Evolutionary conservation across 2,113 vertebrate genomes (phyloP), one percentile per base, ranked within the genome.

Genomic region (Balaeniceps rex): DNA sequence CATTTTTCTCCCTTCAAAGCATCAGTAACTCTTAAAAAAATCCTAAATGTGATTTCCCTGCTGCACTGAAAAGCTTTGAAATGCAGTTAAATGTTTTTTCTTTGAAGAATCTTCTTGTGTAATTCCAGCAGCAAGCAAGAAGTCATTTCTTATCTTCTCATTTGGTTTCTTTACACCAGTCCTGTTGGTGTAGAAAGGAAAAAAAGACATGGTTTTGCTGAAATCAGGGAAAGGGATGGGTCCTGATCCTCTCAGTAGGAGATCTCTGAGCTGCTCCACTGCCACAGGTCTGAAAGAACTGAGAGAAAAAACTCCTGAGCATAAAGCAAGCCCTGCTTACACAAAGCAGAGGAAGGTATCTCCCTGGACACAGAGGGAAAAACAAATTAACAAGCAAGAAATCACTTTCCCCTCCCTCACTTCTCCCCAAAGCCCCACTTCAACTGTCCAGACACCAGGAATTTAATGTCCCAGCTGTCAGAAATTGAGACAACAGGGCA

Each of bases 321-420:
- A 57, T 57, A 91, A 85, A 87, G 70, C 63, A 47, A 87, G 46
- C 46, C 54, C 54, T 79, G 87, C 77, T 95, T 58, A 83, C 70
- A 85, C 36, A 88, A 66, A 95, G 46, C 81, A 89, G 61, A 75
- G 47, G 66, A 87, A 76, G 54, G 7, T 17, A 94, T 77, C 87
- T 91, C 91, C 91, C 70, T 77, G 87, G 89, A 93, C 96, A 93
- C 87, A 63, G 84, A 91, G 70, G 63, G 54, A 47, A 95, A 95
- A 95, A 94, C 91, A 96, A 96, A 97, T 97, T 96, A 97, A 93
- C 84, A 74, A 85, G 88, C 91, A 83, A 94, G 83, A 96, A 95
- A 94, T 94, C 81, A 85, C 87, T 82, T 96, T 89, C 46, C 40
- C 26, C 61, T 94, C 61, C 85, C 70, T 96, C 61, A 9, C 57